Base-by-base conservation (phyloP, 2,113 vertebrate genomes). In the Pongo abelii region DNA sequence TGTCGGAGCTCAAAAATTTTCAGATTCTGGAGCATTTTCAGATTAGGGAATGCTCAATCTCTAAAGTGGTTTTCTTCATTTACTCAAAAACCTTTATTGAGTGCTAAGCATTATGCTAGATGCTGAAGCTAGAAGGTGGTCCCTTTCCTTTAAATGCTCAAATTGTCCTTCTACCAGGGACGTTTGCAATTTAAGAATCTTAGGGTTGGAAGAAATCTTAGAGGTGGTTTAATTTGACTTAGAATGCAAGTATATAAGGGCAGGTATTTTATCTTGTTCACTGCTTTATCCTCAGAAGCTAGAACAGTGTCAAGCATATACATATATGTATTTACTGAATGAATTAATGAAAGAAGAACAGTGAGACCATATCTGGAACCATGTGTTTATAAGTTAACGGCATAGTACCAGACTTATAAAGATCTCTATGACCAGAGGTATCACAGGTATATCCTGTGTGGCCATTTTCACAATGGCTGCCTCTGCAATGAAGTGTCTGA, bases 341-440 rank as follows among this genome's bases (percentile, higher is more conserved):
- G 38, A 72, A 74, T 93, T 84, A 90, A 84, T 95, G 57, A 83
- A 48, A 64, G 46, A 52, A 89, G 32, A 92, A 48, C 69, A 79
- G 30, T 83, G 59, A 78, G 43, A 86, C 89, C 27, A 92, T 91
- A 89, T 64, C 80, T 96, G 43, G n/a, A 75, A 80, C 59, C 57
- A 16, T 30, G 2, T 78, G 43, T 75, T 94, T 88, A 32, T 13
- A 50, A 40, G 55, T 81, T 78, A 32, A 40, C 50, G 80, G 59
- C 25, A 74, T 32, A 0, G 4, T 70, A 61, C 52, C 38, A 70
- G 32, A 32, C 38, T 96, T n/a, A 30, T 20, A 20, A 57, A 35
- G 25, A 40, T 46, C 38, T 93, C 75, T 84, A 1, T 30, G 16
- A 81, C 50, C 50, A 69, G 79, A 93, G 69, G n/a, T 81, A 46